Evolutionary conservation across 2,113 vertebrate genomes (phyloP).

Genomic region (Chunga burmeisteri): DNA sequence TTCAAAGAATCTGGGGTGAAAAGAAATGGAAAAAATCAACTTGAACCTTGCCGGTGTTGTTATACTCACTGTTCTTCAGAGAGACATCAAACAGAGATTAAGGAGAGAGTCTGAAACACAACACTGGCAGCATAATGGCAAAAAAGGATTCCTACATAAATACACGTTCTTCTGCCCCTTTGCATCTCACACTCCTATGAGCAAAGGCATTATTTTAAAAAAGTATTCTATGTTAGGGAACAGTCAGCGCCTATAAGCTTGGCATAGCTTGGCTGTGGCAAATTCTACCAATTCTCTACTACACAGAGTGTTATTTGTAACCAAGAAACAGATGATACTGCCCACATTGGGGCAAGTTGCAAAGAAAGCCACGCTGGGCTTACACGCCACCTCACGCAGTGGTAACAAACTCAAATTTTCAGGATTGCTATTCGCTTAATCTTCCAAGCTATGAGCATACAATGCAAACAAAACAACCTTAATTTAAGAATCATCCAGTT

Average conservation of each 20-base stretch:
- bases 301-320: neutral
- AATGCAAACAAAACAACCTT: slow-evolving; percentile 74
- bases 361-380: neutral
- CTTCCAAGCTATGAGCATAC: slow-evolving; percentile 46
- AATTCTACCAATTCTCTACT: neutral
- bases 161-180: neutral
- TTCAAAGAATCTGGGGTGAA: neutral
- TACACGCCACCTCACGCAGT: neutral
- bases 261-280: neutral
- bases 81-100: neutral
- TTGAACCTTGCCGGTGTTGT: rapidly evolving
- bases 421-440: neutral
- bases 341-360: neutral
- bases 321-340: neutral
- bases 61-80: neutral
- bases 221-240: neutral
- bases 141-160: neutral
- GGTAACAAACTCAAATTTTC: slow-evolving; percentile 20
- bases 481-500: slow-evolving; percentile 86
- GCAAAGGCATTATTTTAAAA: neutral
- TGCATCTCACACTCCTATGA: neutral
- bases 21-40: neutral
- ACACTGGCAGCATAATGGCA: neutral
- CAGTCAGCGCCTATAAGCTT: neutral
- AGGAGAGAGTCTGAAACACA: neutral